Evolutionary conservation across 92 coral and sea anemone genomes (phyloP).

Genomic region (Heliopora coerulea): DNA sequence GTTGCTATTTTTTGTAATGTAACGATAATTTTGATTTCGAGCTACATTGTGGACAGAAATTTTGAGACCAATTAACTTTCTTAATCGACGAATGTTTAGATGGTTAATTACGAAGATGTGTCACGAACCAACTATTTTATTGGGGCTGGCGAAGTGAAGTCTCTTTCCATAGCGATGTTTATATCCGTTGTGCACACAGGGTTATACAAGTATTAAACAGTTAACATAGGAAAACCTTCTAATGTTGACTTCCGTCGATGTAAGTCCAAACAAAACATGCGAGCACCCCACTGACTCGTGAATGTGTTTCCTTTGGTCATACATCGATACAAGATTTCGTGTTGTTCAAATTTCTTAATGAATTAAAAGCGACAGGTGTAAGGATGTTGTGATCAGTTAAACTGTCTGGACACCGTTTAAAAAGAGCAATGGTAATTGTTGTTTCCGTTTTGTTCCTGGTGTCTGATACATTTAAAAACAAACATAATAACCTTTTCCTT

Average conservation of each 20-base stretch:
- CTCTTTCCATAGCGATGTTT: not conserved
- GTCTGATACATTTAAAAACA: conserved; percentile 29
- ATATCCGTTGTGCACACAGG: not conserved
- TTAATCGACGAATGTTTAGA: conserved; percentile 14
- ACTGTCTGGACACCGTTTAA: conserved; percentile 16
- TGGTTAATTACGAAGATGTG: not conserved
- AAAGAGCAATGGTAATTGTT: not conserved
- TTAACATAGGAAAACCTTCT: not conserved
- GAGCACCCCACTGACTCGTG: not conserved
- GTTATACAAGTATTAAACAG: not conserved
- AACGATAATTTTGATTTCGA: not conserved
- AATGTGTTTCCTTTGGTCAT: not conserved
- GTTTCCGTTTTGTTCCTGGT: not conserved
- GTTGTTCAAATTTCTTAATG: conserved; percentile 6
- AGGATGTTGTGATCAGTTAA: conserved; percentile 2
- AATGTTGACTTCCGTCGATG: not conserved
- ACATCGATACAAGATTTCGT: not conserved
- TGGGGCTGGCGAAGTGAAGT: not conserved
- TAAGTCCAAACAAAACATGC: not conserved
- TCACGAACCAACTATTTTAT: not conserved
- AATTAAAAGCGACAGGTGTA: conserved; percentile 32
- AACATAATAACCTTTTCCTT: not conserved
- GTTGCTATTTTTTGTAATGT: not conserved
- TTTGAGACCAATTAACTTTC: conserved; percentile 15
- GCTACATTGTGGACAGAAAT: not conserved